Evolutionary conservation across 2,113 vertebrate species (phyloP), one percentile per base, ranked within the genome.

Genomic region (Albula goreensis): DNA sequence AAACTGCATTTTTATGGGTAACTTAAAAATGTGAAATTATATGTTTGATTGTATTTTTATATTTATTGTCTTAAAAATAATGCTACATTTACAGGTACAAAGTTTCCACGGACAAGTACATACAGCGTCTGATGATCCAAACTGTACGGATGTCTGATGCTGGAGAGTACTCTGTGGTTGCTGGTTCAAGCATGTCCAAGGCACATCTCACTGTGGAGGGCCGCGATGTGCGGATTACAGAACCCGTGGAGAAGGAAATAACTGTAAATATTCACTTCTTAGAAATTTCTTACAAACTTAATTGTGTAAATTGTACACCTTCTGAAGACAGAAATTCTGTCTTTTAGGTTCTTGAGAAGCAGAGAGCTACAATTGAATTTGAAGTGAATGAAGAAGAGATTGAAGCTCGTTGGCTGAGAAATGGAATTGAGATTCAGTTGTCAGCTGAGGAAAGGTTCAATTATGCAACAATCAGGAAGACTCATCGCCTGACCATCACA

Each of bases 351-450:
- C 95, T 99, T 89, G 97, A 99, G 89, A 97, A 97, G 90, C 97
- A 99, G 81, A 95, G 96, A 92, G 96, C 97, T 0, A 96, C 96
- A 5, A 96, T 99, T 83, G 98, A 99, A 93, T 98, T 99, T 91
- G 97, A 99, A 91, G 98, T 99, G 89, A 97, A 96, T 31, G 98
- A 99, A 94, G 98, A 99, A 0, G 98, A 99, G 0, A 95, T 98
- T 53, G 98, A 99, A 84, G 97, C 97, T 78, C 98, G 91, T 82
- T 99, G 98, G 98, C 92, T 97, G 86, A 98, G 96, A 91, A 97
- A 99, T 0, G 98, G 97, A 4, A 95, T 96, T 86, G 97, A 99
- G 93, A 98, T 99, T 88, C 96, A 97, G 83, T 96, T 99, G 88
- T 93, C 96, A 0, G 88, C 93, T 78, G 97, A 99, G 88, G 95